Percentiles rank a stretch among this genome's conserved stretches.
These are phyloP conservation scores for Littorina saxatilis DNA, from an alignment of 1,140 invertebrate genomes.

Conservation along the genomic window DNA sequence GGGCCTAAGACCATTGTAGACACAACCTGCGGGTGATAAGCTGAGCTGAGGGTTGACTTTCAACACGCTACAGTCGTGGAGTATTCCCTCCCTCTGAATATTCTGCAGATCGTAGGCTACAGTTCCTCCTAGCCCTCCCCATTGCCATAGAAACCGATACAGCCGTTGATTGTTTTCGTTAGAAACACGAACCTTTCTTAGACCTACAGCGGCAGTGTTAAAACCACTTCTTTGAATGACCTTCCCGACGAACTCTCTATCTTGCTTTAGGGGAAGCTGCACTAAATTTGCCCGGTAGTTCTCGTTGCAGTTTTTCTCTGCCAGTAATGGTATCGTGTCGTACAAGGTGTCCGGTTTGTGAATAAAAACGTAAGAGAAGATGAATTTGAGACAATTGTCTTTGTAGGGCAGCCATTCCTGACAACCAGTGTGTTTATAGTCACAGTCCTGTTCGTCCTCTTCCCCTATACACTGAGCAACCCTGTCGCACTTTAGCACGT, in stretches of 20 bases:
- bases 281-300: neutral
- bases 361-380: neutral
- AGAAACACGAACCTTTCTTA: neutral
- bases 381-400: neutral
- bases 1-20: neutral
- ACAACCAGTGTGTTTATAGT: neutral
- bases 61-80: neutral
- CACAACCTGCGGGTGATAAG: neutral
- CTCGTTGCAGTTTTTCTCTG: neutral
- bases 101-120: neutral
- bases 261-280: neutral
- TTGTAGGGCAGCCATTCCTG: neutral
- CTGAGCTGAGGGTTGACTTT: neutral
- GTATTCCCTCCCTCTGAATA: neutral
- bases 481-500: neutral
- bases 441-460: neutral
- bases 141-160: constrained; percentile 27
- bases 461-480: constrained; percentile 3
- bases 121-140: constrained; percentile 4
- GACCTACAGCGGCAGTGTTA: neutral
- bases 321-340: neutral
- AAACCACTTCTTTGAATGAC: neutral
- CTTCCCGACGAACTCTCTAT: neutral
- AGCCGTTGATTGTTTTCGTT: neutral
- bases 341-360: neutral